Conservation (phyloP, 2,113 vertebrate species). For the Machaerirhynchus nigripectus region DNA sequence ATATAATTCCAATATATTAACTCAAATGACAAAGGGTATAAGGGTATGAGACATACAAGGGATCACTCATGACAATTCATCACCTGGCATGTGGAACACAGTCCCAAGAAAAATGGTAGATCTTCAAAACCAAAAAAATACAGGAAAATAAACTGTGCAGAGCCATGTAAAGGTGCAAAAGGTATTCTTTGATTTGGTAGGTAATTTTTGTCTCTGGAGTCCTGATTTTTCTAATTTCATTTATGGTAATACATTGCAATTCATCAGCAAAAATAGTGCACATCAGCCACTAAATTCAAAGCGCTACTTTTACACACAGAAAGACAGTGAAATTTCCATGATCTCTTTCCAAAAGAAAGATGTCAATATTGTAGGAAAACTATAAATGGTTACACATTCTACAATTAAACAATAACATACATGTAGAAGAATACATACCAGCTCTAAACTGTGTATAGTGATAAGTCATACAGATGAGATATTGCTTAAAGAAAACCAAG, state of each 20-base stretch:
- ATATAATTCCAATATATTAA: neutral
- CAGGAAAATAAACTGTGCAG: neutral
- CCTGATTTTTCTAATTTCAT: neutral
- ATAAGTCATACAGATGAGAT: neutral
- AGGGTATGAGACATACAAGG: neutral
- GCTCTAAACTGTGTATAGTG: neutral
- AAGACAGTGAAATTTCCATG: neutral
- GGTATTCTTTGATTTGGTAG: too few species aligned
- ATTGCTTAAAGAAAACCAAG: neutral
- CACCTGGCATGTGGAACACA: fast-evolving
- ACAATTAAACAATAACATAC: neutral
- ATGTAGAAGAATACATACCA: neutral
- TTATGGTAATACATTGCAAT: neutral
- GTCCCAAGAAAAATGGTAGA: neutral
- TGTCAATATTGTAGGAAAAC: neutral
- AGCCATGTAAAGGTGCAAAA: neutral
- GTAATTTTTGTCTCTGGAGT: neutral
- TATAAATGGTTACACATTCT: neutral
- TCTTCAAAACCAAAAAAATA: neutral
- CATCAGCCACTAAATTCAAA: neutral
- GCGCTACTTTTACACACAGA: neutral
- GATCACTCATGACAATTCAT: neutral
- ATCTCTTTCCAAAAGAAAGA: neutral
- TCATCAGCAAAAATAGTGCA: neutral
- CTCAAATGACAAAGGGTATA: neutral